phyloP scores from a whole-genome alignment of 2,113 vertebrate species.

The human region GRCh38 chr12:55122501-55123000 shows the following conservation, averaged over 20 bases:
- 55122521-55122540: not conserved
- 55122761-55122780: constrained; percentile 92
- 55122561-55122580: too few species aligned
- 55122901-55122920: constrained; percentile 93
- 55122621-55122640: too few species aligned
- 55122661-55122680: constrained; percentile 78
- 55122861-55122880: constrained; percentile 86
- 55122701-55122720: constrained; percentile 59
- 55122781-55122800: constrained; percentile 96
- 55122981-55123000: constrained; percentile 97
- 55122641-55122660: too few species aligned
- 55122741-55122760: constrained; percentile 91
- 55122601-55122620: too few species aligned
- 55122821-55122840: constrained; percentile 78
- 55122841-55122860: constrained; percentile 79
- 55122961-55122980: constrained; percentile 98
- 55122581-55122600: too few species aligned
- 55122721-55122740: constrained; percentile 77
- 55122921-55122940: constrained; percentile 96
- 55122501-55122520: not conserved
- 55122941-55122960: constrained; percentile 98
- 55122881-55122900: constrained; percentile 88
- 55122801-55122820: constrained; percentile 85
- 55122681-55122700: constrained; percentile 76
- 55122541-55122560: too few species aligned